A percentile compares a stretch with the other conserved stretches of the same genome.
phyloP scores from a whole-genome alignment of 1,140 invertebrate genomes.

The Plectus sambesii region DNA sequence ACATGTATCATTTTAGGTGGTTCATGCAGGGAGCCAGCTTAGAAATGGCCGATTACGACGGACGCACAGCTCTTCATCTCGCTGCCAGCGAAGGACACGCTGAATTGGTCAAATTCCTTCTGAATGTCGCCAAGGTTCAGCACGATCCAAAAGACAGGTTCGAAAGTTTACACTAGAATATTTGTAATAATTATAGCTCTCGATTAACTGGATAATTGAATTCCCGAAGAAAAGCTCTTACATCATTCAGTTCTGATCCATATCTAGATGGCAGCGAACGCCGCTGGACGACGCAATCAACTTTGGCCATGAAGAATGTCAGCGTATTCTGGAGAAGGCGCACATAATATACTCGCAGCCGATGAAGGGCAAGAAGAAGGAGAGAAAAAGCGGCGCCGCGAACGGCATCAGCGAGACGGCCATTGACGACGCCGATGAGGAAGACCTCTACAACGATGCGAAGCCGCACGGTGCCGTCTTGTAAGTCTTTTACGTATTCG shows the following conservation, averaged over 20 bases:
- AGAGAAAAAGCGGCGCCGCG: too few relatives aligned
- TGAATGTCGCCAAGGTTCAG: conserved; percentile 53
- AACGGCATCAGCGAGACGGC: too few relatives aligned
- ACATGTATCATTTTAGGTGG: background rate
- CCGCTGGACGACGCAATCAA: conserved; percentile 21
- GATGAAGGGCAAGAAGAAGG: too few relatives aligned
- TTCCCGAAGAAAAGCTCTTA: too few relatives aligned
- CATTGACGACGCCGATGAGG: too few relatives aligned
- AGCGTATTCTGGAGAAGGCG: too few relatives aligned
- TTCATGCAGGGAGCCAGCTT: conserved; percentile 28
- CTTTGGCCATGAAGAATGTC: conserved; percentile 21
- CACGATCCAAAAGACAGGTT: conserved; percentile 63
- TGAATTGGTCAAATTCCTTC: conserved; percentile 77
- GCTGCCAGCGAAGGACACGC: conserved; percentile 59
- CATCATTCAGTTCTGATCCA: background rate
- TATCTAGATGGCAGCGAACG: conserved; percentile 16
- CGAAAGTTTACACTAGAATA: too few relatives aligned
- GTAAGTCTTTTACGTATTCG: too few relatives aligned
- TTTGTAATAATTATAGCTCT: too few relatives aligned
- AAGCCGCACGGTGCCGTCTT: too few relatives aligned
- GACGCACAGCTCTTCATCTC: conserved; percentile 50
- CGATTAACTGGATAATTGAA: background rate
- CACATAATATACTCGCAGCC: too few relatives aligned
- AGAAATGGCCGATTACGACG: conserved; percentile 47
- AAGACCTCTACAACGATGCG: too few relatives aligned